A percentile compares a stretch with the other conserved stretches of the same genome.
phyloP scores from a whole-genome alignment of 2,797 vertebrate species.

The Micrastur ruficollis region DNA sequence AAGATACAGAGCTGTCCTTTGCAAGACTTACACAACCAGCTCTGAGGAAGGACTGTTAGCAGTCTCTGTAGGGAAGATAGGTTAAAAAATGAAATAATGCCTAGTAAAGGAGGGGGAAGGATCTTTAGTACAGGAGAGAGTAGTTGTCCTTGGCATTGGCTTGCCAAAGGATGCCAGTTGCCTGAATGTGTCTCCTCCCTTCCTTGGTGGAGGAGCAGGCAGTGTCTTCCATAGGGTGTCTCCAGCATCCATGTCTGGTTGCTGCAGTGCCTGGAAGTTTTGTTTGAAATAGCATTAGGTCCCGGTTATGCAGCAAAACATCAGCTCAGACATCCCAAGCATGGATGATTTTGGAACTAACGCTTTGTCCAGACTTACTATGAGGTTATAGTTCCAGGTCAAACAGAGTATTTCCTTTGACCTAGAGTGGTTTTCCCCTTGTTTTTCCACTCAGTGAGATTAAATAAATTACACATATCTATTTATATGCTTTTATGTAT shows the following conservation, averaged over 20 bases:
- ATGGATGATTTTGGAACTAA: not conserved
- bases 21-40: not conserved
- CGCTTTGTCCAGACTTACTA: not conserved
- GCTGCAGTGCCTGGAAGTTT: not conserved
- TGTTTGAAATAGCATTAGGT: not conserved
- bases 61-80: not conserved
- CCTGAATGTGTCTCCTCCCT: not conserved
- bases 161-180: not conserved
- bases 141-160: not conserved
- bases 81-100: not conserved
- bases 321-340: not conserved
- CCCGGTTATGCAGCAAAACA: not conserved
- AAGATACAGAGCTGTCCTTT: not conserved
- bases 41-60: not conserved
- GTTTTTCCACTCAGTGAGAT: not conserved
- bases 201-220: not conserved
- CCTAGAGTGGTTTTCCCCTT: not conserved
- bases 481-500: not conserved
- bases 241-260: not conserved
- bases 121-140: not conserved
- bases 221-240: not conserved
- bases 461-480: not conserved
- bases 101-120: not conserved
- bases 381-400: not conserved
- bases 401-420: not conserved